phyloP scores from a whole-genome alignment of 2,888 invertebrate species.

The Ectemnius cavifrons region DNA sequence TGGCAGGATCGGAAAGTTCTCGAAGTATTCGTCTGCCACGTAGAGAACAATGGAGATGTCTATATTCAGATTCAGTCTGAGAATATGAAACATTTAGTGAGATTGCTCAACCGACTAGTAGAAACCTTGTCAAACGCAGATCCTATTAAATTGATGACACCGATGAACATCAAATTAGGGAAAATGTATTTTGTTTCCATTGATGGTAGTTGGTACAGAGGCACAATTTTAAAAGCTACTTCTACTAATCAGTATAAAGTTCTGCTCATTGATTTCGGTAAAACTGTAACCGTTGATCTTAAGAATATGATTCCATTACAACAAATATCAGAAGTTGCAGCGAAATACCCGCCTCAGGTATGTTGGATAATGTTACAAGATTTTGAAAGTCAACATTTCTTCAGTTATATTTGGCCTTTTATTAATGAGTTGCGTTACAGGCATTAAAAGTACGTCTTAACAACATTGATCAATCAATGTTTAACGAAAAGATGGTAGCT shows the following conservation, averaged over 20 bases:
- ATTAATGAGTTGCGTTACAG: constrained; percentile 27
- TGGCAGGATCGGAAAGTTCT: constrained; percentile 47
- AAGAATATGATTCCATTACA: constrained; percentile 78
- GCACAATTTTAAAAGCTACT: constrained; percentile 77
- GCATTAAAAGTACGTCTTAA: constrained; percentile 80
- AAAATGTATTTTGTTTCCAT: constrained; percentile 79
- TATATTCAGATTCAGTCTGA: constrained; percentile 76
- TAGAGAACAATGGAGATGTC: constrained; percentile 76
- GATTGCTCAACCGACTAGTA: constrained; percentile 66
- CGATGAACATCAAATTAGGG: constrained; percentile 61
- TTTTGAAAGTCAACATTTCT: not conserved
- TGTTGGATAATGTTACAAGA: constrained; percentile 13
- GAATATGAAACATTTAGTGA: constrained; percentile 68
- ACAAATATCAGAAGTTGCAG: constrained; percentile 73
- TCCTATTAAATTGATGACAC: constrained; percentile 42
- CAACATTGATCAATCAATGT: constrained; percentile 80
- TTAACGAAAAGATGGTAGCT: constrained; percentile 73
- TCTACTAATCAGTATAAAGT: constrained; percentile 76
- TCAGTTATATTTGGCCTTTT: no score
- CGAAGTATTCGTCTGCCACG: constrained; percentile 76
- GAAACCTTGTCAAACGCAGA: constrained; percentile 44
- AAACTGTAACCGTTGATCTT: constrained; percentile 76
- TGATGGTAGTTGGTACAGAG: constrained; percentile 78
- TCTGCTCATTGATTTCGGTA: constrained; percentile 81
- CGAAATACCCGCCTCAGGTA: constrained; percentile 78